Evolutionary conservation across 2,113 vertebrate species (phyloP), one percentile per base, ranked within the genome.

Genomic region (Melozone crissalis): DNA sequence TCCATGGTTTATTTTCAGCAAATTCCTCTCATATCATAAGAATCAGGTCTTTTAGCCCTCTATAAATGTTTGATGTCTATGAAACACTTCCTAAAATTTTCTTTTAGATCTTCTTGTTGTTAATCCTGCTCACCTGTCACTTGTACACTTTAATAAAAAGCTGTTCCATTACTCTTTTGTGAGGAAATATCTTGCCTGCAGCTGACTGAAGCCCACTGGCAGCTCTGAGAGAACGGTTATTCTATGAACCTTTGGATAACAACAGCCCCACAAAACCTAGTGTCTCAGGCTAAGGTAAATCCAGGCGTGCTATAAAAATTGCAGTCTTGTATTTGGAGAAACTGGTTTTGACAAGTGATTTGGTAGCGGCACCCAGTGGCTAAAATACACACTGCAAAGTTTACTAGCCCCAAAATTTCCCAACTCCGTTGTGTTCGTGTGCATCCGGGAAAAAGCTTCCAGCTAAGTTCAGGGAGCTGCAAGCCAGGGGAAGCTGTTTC

Each of bases 331-430:
- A 16, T 41, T 76, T 44, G 51, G 47, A 61, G 67, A 75, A 65
- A 65, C 21, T 52, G 44, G 2, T 37, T 91, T 55, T 57, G 44
- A 79, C 94, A 91, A 55, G 52, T 93, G 96, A 95, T 93, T 94
- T 67, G 84, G 73, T 80, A 92, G 92, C 94, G 96, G 75, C 97
- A 97, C 94, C 97, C 74, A 90, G 96, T 95, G 97, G 96, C 68
- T 55, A 84, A 86, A 96, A 49, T 14, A 62, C 1, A 90, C 78
- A 96, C 80, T 93, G 84, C 93, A 93, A 90, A 61, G 72, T n/a
- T 63, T 75, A n/a, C 15, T 13, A 18, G 39, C 21, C 11, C 41
- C 22, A 20, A 43, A n/a, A n/a, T 80, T 84, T 86, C 31, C 65
- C 26, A 20, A 10, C 3, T 54, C 43, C 13, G 2, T 4, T 1